A percentile compares a stretch with the other conserved stretches of the same genome.
phyloP scores from a whole-genome alignment of 2,113 vertebrate genomes.

The Fulica atra region DNA sequence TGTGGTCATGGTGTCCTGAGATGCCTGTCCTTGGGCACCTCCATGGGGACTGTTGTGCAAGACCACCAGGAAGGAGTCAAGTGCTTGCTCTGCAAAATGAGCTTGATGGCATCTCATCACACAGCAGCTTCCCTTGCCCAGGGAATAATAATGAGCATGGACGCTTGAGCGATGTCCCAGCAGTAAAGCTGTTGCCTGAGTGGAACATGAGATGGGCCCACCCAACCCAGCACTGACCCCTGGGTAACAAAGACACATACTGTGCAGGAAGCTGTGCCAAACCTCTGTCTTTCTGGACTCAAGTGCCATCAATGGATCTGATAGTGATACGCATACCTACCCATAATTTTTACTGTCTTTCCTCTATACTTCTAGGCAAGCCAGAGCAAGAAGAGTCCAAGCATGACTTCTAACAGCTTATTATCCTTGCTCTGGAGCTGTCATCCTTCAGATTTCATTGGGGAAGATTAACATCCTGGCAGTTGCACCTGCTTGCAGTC shows the following conservation, averaged over 20 bases:
- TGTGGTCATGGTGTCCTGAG: not conserved
- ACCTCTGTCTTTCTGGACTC: not conserved
- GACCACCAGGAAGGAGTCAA: not conserved
- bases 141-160: not conserved
- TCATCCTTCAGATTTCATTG: not conserved
- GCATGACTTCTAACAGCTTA: not conserved
- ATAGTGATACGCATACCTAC: not conserved
- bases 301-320: not conserved
- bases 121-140: not conserved
- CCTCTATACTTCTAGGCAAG: not conserved
- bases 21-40: not conserved
- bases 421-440: not conserved
- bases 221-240: not conserved
- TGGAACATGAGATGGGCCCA: not conserved
- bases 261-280: not conserved
- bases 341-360: not conserved
- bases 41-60: not conserved
- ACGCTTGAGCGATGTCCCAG: not conserved
- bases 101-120: not conserved
- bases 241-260: not conserved
- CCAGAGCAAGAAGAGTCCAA: not conserved
- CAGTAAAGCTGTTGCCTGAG: not conserved
- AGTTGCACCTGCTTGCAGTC: not conserved
- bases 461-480: not conserved
- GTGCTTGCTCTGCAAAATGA: not conserved